A percentile compares a stretch with the other conserved stretches of the same genome.
Conservation (phyloP, 1,140 invertebrate species). For the Macrotrachela quadricornifera region DNA sequence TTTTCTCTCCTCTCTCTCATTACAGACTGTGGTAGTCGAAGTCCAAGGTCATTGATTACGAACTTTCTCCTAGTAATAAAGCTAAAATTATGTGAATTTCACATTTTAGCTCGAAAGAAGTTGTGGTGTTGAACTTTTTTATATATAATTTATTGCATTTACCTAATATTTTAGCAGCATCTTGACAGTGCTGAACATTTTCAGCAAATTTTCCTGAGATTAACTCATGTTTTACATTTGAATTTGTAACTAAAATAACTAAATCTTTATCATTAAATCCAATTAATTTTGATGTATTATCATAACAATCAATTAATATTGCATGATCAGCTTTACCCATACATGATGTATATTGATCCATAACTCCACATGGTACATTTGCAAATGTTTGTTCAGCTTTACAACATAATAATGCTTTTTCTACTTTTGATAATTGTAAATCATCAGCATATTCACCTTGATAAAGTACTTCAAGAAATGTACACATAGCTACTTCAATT, state of each 20-base stretch:
- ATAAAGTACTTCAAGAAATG: constrained; percentile 52
- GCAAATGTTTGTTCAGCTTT: constrained; percentile 72
- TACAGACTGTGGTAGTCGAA: too few species aligned
- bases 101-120: too few species aligned
- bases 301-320: constrained; percentile 54
- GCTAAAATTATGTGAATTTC: too few species aligned
- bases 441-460: neutral
- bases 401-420: constrained; percentile 62
- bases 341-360: constrained; percentile 78
- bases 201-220: constrained; percentile 61
- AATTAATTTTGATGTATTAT: too few species aligned
- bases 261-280: constrained; percentile 37
- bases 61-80: too few species aligned
- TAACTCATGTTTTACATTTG: constrained; percentile 66
- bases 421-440: constrained; percentile 14
- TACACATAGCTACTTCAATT: constrained; percentile 63
- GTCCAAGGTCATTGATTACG: too few species aligned
- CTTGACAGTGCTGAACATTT: constrained; percentile 50
- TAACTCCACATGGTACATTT: constrained; percentile 72
- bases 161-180: constrained; percentile 50
- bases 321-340: constrained; percentile 54
- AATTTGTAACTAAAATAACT: constrained; percentile 60
- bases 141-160: too few species aligned
- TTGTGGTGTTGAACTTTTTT: too few species aligned
- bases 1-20: too few species aligned